Conservation (phyloP, 2,113 vertebrate genomes). For the Psittacula cyanocephala region DNA sequence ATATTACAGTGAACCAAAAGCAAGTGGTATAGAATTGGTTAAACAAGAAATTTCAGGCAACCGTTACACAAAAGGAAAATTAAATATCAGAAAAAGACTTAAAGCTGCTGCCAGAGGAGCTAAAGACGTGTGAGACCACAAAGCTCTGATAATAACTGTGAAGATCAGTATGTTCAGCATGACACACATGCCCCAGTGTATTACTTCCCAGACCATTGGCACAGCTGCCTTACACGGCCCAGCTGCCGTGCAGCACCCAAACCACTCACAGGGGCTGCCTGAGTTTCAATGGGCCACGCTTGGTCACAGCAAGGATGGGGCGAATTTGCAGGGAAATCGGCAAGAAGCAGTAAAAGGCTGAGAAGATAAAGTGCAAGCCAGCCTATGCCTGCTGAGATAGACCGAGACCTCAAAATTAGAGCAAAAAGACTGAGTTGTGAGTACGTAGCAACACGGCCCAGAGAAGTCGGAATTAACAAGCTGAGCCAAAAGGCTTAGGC, state of each 20-base stretch:
- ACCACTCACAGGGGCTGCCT: neutral
- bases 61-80: neutral
- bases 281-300: accelerated
- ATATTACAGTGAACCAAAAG: neutral
- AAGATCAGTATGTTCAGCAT: accelerated
- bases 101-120: neutral
- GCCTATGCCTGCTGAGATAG: neutral
- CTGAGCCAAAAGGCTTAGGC: neutral
- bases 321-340: neutral
- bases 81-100: neutral
- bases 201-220: neutral
- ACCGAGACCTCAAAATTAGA: neutral
- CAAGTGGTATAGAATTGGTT: neutral
- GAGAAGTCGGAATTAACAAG: neutral
- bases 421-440: neutral
- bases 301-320: neutral
- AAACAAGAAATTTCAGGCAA: neutral
- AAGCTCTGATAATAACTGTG: neutral
- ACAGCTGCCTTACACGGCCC: neutral
- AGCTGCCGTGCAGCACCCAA: neutral
- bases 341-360: neutral
- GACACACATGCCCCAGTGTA: neutral
- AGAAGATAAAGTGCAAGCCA: neutral
- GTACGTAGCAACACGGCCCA: neutral
- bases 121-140: neutral